Evolutionary conservation across 2,113 vertebrate species (phyloP), one percentile per base, ranked within the genome.

Genomic region (Donacobius atricapilla): DNA sequence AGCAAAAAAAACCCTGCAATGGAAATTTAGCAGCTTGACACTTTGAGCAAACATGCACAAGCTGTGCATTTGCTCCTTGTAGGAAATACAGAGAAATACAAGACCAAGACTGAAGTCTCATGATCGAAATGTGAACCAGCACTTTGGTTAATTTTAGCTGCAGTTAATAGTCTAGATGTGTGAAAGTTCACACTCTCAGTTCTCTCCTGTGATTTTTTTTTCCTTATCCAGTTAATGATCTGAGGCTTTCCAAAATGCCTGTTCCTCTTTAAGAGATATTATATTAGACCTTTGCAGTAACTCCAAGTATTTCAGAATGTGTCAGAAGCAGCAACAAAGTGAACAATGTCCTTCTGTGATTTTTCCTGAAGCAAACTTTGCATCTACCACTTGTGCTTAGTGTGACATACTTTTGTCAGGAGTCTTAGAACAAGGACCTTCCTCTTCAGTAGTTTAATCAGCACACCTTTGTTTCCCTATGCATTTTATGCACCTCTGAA

Each of bases 101-200:
- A 56, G 77, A 78, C 33, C 44, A 14, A 63, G 80, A 50, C 44
- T 71, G 79, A 81, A 89, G 65, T 37, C 77, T 89, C n/a, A 45
- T 6, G 63, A 89, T 87, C 27, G 35, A 95, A 95, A 94, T 91
- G 65, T 47, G 87, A 91, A 91, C 69, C 60, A 81, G 69, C 92
- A 91, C 69, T 60, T 79, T 22, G 37, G 78, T 56, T 94, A 94
- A 93, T 93, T 96, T 93, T 94, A 94, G 78, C 90, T 90, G 30
- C 31, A 60, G 73, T 82, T 94, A 96, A 87, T 81, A 94, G 87
- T 16, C 51, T 82, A 45, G 82, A 96, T 35, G 47, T 78, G 69
- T 87, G 87, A 73, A 97, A 89, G 87, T 89, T 95, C 78, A 83
- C 87, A 93, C 69, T 91, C 77, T 80, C 54, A 30, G 68, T 37